Evolutionary conservation across 1,140 invertebrate genomes (phyloP), one percentile per base, ranked within the genome.

Genomic region (Drosophila sechellia): DNA sequence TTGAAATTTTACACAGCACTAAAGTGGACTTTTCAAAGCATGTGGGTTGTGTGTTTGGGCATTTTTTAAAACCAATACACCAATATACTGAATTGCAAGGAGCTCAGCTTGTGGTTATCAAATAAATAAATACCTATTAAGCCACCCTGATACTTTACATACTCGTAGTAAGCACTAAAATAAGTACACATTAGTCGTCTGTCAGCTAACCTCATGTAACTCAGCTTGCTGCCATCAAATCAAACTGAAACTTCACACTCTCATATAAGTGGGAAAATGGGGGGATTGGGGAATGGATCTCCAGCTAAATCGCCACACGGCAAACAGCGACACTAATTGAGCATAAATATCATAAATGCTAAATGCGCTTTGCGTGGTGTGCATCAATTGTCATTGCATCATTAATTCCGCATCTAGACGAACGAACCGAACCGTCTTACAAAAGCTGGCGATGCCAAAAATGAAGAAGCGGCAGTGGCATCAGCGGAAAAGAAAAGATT

Each of bases 351-450:
- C 63, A 69, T 56, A 56, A 71, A 68, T 68, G 65, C 48, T 68
- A 69, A 69, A 68, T 69, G 65, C 65, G 65, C 65, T 55, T 57
- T 70, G 66, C 65, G 66, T 70, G 66, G 66, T 56, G 66, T 70
- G 66, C 66, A 70, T 70, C 66, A 69, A 65, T 72, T 69, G 69
- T 79, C 79, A 75, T 79, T 69, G 66, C 65, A 81, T 72, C 78
- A 81, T 87, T 86, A 86, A 79, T 76, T 79, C 57, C 61, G 53
- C 75, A 87, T 86, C 75, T 81, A 69, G 66, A 69, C 49, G 45
- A 45, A 22, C 45, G 45, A 25, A 25, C 43, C 20, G 11, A 22
- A 20, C 20, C 4, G 12, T 35, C 61, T 52, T 68, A 74, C 55
- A 73, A 61, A 78, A 55, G 55, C 45, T 20, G 34, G 15, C 15